Evolutionary conservation across 37 sponge, comb jelly and placozoan genomes (phyloP).

Genomic region (Amphimedon queenslandica): DNA sequence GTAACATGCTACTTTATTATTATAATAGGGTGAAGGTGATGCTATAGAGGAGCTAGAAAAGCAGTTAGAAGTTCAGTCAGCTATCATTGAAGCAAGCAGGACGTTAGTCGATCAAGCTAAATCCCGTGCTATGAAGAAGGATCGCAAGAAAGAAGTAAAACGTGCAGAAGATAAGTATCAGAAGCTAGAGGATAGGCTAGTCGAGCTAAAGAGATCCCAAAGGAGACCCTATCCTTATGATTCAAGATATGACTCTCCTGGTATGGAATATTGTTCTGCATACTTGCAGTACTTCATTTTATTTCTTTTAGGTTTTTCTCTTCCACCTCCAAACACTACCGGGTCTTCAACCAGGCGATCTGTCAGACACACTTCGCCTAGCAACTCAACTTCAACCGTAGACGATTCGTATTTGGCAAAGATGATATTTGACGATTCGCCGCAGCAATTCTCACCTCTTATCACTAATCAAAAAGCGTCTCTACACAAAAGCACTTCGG

Average conservation of each 20-base stretch:
- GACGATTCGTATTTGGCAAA: slow-evolving; percentile 44
- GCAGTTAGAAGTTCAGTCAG: slow-evolving; percentile 47
- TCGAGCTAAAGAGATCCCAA: slow-evolving; percentile 24
- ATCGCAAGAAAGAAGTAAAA: slow-evolving; percentile 58
- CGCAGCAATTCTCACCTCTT: background rate
- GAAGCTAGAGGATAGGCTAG: slow-evolving; percentile 32
- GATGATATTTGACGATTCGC: slow-evolving; percentile 46
- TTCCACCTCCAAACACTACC: background rate
- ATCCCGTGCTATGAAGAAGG: slow-evolving; percentile 41
- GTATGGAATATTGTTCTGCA: background rate
- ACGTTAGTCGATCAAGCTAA: slow-evolving; percentile 44
- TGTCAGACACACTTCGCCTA: background rate
- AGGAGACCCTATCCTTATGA: slow-evolving; percentile 4
- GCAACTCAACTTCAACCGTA: slow-evolving; percentile 14
- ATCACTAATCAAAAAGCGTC: slow-evolving; percentile 14
- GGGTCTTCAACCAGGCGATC: background rate
- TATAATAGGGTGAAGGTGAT: slow-evolving; percentile 12
- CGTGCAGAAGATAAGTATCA: slow-evolving; percentile 35
- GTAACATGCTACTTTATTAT: too few species aligned
- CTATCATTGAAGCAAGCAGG: slow-evolving; percentile 47
- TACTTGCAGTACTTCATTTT: too few species aligned
- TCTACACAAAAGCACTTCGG: slow-evolving; percentile 49
- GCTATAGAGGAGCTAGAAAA: slow-evolving; percentile 52
- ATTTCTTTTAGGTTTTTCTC: background rate
- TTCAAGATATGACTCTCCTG: slow-evolving; percentile 20